Conservation (phyloP, 2,888 invertebrate species). For the Noctua comes region DNA sequence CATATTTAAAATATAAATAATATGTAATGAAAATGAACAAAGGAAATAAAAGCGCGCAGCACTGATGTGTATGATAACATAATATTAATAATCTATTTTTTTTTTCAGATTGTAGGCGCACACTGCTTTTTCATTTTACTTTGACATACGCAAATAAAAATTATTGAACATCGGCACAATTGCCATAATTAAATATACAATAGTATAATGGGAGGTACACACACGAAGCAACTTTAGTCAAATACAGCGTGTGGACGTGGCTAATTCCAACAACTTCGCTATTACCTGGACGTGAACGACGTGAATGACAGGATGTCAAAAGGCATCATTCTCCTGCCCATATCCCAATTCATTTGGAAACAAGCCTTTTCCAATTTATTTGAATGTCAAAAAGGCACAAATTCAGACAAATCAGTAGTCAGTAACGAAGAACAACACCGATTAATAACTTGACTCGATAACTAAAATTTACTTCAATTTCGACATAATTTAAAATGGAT, state of each 20-base stretch:
- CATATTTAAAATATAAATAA: too few species aligned
- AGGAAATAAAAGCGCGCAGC: too few species aligned
- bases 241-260: background rate
- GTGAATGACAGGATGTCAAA: background rate
- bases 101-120: background rate
- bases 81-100: background rate
- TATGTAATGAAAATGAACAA: too few species aligned
- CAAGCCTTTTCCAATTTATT: background rate
- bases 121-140: background rate
- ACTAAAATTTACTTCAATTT: too few species aligned
- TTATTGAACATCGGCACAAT: background rate
- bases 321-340: background rate
- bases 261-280: background rate
- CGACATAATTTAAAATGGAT: too few species aligned
- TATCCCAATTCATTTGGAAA: background rate
- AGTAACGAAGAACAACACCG: too few species aligned
- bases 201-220: background rate
- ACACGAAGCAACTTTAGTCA: background rate
- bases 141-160: background rate
- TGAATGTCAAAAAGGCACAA: background rate
- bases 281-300: background rate
- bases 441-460: too few species aligned
- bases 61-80: too few species aligned
- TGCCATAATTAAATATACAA: slow-evolving; percentile 2
- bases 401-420: background rate